Evolutionary conservation across 1,140 invertebrate species (phyloP).

Genomic region (Gryllus bimaculatus): DNA sequence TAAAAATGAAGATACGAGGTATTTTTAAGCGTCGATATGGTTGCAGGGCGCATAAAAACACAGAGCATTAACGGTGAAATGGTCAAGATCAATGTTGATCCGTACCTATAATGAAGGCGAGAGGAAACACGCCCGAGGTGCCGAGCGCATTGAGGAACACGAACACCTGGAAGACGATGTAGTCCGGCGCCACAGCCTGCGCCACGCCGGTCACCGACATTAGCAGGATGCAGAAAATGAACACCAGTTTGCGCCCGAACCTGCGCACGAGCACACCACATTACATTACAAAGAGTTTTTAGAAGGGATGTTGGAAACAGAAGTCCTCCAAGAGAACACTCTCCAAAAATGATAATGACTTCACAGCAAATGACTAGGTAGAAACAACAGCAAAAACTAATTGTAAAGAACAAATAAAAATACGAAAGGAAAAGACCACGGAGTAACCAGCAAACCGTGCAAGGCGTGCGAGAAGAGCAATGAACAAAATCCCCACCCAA

Average conservation of each 20-base stretch:
- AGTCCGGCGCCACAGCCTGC: slow-evolving; percentile 44
- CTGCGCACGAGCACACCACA: slow-evolving; percentile 30
- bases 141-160: slow-evolving; percentile 48
- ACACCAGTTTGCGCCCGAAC: slow-evolving; percentile 47
- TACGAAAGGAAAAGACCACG: not conserved
- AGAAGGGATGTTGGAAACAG: too few species aligned
- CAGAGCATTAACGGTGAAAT: too few species aligned
- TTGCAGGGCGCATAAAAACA: too few species aligned
- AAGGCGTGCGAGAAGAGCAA: too few species aligned
- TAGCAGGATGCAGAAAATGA: slow-evolving; percentile 44
- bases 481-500: not conserved
- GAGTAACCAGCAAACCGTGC: too few species aligned
- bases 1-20: too few species aligned
- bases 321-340: not conserved
- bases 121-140: slow-evolving; percentile 48
- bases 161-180: slow-evolving; percentile 42
- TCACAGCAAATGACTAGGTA: too few species aligned
- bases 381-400: too few species aligned
- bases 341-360: too few species aligned
- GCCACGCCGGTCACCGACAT: slow-evolving; percentile 44
- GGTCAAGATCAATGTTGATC: too few species aligned
- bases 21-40: too few species aligned
- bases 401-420: too few species aligned
- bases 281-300: not conserved
- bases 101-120: slow-evolving; percentile 52